Percentiles rank a stretch among this genome's conserved stretches.
phyloP scores from a whole-genome alignment of 2,888 invertebrate species.

The Drosophila mimica region DNA sequence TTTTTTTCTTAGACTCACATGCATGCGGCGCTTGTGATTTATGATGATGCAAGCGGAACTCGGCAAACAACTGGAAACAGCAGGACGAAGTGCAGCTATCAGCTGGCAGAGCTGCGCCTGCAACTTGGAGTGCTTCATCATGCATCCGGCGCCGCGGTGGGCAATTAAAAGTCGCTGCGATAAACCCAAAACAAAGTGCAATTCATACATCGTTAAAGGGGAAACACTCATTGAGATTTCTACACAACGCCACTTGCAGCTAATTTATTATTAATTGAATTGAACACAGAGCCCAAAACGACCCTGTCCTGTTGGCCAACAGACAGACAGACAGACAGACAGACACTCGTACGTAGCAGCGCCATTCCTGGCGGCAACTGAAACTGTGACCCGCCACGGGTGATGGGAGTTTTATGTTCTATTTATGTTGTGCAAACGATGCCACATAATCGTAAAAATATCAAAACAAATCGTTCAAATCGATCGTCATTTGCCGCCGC shows the following conservation, averaged over 20 bases:
- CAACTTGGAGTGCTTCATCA: slow-evolving; percentile 14
- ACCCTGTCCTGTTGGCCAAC: neutral
- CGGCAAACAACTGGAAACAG: slow-evolving; percentile 47
- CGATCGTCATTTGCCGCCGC: slow-evolving; percentile 69
- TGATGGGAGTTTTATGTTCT: slow-evolving; percentile 83
- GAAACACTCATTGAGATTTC: slow-evolving; percentile 76
- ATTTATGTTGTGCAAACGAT: slow-evolving; percentile 85
- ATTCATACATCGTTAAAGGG: slow-evolving; percentile 61
- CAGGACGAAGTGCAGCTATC: slow-evolving; percentile 51
- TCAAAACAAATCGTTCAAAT: slow-evolving; percentile 86
- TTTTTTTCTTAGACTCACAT: slow-evolving; percentile 42
- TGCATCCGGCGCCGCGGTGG: slow-evolving; percentile 40
- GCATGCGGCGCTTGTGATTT: slow-evolving; percentile 81
- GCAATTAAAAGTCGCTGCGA: slow-evolving; percentile 60
- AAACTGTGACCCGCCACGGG: slow-evolving; percentile 16
- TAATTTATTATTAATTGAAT: slow-evolving; percentile 81
- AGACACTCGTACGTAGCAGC: slow-evolving; percentile 1
- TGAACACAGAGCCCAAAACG: slow-evolving; percentile 37
- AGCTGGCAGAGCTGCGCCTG: slow-evolving; percentile 1
- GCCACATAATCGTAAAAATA: slow-evolving; percentile 85
- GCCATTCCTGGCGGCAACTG: slow-evolving; percentile 6
- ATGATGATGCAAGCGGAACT: slow-evolving; percentile 74
- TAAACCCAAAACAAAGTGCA: slow-evolving; percentile 46
- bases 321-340: slow-evolving; percentile 3
- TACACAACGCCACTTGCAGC: slow-evolving; percentile 55